phyloP scores from a whole-genome alignment of 1,140 invertebrate species.

The Capitella teleta region DNA sequence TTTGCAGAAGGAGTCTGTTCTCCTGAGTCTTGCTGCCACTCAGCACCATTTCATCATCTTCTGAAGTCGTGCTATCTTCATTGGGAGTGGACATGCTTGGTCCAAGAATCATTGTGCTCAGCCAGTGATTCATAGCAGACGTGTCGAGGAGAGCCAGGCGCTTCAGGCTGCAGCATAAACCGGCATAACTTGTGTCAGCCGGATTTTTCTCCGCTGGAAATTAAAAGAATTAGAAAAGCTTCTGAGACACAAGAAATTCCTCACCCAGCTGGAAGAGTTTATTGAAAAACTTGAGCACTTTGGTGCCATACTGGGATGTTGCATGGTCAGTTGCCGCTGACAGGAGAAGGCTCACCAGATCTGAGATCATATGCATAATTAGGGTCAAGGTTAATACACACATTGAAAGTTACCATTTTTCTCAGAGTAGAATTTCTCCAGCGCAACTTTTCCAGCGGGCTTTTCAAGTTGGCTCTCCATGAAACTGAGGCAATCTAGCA shows the following conservation, averaged over 20 bases:
- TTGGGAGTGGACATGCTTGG: too few relatives aligned
- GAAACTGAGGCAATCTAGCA: slow-evolving; percentile 61
- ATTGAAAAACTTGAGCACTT: slow-evolving; percentile 69
- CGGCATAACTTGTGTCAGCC: too few relatives aligned
- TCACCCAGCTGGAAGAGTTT: slow-evolving; percentile 61
- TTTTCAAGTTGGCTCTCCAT: slow-evolving; percentile 75
- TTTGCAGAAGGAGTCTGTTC: slow-evolving; percentile 60
- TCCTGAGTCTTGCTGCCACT: slow-evolving; percentile 46
- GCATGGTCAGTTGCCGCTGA: slow-evolving; percentile 50
- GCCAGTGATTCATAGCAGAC: too few relatives aligned
- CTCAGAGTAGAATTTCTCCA: slow-evolving; percentile 62
- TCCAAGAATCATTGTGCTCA: too few relatives aligned
- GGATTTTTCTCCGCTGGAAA: too few relatives aligned
- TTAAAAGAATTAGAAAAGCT: too few relatives aligned
- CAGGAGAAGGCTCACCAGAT: slow-evolving; percentile 61
- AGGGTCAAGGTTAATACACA: too few relatives aligned
- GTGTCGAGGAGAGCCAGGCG: too few relatives aligned
- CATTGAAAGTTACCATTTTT: slow-evolving; percentile 20
- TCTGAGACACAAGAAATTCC: neutral
- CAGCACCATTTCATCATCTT: neutral
- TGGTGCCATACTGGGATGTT: slow-evolving; percentile 59
- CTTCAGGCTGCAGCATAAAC: too few relatives aligned
- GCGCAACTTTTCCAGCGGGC: slow-evolving; percentile 61
- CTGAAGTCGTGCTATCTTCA: too few relatives aligned
- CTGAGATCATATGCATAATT: too few relatives aligned